Base-by-base conservation (phyloP, 1,140 invertebrate genomes). In the Laupala kohalensis region DNA sequence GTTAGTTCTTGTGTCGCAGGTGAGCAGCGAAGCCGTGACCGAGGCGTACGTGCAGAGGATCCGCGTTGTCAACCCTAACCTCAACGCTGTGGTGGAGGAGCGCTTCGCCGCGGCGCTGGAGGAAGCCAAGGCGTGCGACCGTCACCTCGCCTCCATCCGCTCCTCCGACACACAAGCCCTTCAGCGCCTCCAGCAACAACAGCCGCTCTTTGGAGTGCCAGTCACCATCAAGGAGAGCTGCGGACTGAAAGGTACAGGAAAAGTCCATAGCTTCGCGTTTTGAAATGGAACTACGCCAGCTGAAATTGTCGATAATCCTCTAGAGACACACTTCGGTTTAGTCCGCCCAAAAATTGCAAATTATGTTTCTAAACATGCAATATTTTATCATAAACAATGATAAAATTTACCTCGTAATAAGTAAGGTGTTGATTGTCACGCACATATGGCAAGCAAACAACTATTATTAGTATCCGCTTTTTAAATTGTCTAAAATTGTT, bases 51-150 rank as follows among this genome's bases (percentile, higher is more conserved):
- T 93, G 62, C 78, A 80, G 5, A 83, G 92, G 24, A 87, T 92
- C n/a, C 82, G 84, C 70, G 85, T 88, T 77, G 89, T 93, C 0
- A 90, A 94, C 78, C 85, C 86, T 2, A 76, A 84, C 1, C 71
- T 94, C 3, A 94, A 94, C 80, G 89, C 89, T 0, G 86, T 94
- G 0, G 84, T 92, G 2, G 88, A 92, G 72, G 84, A 91, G 13
- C 80, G 91, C 26, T 93, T 86, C 77, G 78, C 83, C 29, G 83
- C 80, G 0, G 92, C 92, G 0, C 53, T 92, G 3, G 77, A 82
- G 24, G 90, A 93, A 64, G 91, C 92, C 0, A 79, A 79, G 3
- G 76, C 82, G 23, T 80, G 85, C 1, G 86, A 88, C 77, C 73
- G 76, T 5, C 74, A 84, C 9, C 73, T 88, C 4, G 75, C 77